A percentile compares a stretch with the other conserved stretches of the same genome.
These are phyloP conservation scores for Sebastes schlegelii DNA, from an alignment of 2,113 vertebrate species.

Conservation along the genomic window DNA sequence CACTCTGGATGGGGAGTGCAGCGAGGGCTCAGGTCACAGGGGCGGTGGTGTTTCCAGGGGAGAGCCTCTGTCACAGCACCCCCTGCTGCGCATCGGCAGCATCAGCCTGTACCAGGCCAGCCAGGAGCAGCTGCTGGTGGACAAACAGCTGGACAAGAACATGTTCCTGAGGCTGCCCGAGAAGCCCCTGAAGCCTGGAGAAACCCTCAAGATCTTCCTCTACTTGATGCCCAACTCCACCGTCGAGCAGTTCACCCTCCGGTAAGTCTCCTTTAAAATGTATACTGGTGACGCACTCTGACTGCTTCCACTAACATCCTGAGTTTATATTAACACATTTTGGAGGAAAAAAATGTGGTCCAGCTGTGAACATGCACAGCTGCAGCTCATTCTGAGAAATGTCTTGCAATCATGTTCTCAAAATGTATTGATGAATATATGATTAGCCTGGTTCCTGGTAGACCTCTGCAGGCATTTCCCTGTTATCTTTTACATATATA, in stretches of 20 bases:
- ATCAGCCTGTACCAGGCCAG: slow-evolving; percentile 92
- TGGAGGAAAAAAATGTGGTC: neutral
- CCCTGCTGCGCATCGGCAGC: slow-evolving; percentile 95
- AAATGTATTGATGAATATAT: slow-evolving; percentile 32
- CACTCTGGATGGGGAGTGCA: slow-evolving; percentile 86
- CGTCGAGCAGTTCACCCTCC: slow-evolving; percentile 95
- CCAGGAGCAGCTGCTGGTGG: slow-evolving; percentile 87
- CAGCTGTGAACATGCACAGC: slow-evolving; percentile 32
- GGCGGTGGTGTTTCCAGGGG: slow-evolving; percentile 74
- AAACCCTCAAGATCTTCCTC: slow-evolving; percentile 91
- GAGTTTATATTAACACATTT: slow-evolving; percentile 6
- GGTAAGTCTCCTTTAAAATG: slow-evolving; percentile 83
- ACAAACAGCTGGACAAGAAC: slow-evolving; percentile 92
- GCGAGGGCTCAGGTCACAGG: slow-evolving; percentile 78
- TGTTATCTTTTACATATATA: no score
- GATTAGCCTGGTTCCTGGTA: slow-evolving; percentile 7
- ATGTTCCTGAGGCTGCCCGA: slow-evolving; percentile 94
- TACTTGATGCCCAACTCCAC: slow-evolving; percentile 94
- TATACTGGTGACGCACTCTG: neutral
- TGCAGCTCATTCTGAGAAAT: neutral
- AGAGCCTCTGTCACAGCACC: slow-evolving; percentile 92
- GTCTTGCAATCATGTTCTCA: slow-evolving; percentile 26
- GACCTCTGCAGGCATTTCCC: slow-evolving; percentile 10
- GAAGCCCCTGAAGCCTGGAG: slow-evolving; percentile 91
- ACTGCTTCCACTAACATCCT: neutral